Conservation (phyloP, 2,797 vertebrate genomes). For the Acrossocheilus wenchowensis region DNA sequence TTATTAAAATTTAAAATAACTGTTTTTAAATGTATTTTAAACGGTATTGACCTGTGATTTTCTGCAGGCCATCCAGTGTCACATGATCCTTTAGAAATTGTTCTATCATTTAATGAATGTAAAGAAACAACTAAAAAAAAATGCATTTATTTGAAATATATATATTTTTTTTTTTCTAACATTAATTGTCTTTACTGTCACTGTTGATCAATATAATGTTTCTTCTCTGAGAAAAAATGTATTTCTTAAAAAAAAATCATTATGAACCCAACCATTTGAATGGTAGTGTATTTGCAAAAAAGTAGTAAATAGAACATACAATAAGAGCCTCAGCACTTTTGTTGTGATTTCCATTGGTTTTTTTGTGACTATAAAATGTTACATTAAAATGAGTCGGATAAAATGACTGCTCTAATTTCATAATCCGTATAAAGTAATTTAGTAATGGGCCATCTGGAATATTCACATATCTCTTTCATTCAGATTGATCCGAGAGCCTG, state of each 20-base stretch:
- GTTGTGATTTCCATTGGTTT: neutral
- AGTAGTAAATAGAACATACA: neutral
- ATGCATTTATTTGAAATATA: no score
- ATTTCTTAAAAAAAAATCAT: neutral
- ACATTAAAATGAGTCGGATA: constrained; percentile 12
- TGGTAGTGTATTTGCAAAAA: neutral
- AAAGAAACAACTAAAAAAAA: neutral
- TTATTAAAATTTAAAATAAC: neutral
- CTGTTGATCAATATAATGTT: neutral
- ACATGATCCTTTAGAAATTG: neutral
- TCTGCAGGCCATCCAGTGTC: neutral
- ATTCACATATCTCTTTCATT: constrained; percentile 3
- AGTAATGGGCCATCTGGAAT: constrained; percentile 27
- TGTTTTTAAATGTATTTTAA: no score
- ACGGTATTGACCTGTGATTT: no score
- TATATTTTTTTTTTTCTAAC: no score
- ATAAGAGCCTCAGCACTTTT: neutral
- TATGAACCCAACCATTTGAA: neutral
- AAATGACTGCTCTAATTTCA: constrained; percentile 14
- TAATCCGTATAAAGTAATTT: constrained; percentile 21
- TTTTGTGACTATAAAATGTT: neutral
- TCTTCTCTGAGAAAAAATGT: no score
- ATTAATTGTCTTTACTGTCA: neutral
- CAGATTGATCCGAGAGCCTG: constrained; percentile 24
- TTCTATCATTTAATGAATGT: neutral